phyloP scores from a whole-genome alignment of 2,888 invertebrate genomes.

The Apocheima hispidaria region DNA sequence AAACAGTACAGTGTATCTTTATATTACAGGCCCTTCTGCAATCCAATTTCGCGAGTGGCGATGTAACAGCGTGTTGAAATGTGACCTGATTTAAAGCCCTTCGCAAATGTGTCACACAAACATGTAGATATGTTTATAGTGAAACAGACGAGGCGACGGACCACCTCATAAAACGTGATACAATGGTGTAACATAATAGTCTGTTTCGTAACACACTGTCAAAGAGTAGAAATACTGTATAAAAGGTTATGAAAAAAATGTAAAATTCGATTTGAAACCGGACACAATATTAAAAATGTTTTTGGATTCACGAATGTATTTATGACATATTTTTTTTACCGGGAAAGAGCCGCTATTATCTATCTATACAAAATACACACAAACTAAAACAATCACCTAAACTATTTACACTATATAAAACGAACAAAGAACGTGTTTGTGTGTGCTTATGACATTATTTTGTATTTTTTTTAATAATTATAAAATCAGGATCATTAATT shows the following conservation, averaged over 20 bases:
- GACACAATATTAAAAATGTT: too few species aligned
- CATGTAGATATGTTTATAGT: conserved; percentile 5
- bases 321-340: too few species aligned
- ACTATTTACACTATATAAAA: too few species aligned
- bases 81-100: conserved; percentile 36
- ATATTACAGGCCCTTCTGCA: conserved; percentile 30
- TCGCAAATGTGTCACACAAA: conserved; percentile 30
- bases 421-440: too few species aligned
- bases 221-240: neutral
- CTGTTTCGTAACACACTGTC: neutral
- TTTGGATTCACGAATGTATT: too few species aligned
- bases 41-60: conserved; percentile 37
- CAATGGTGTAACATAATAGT: neutral
- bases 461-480: too few species aligned
- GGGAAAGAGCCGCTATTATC: too few species aligned
- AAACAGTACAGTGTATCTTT: conserved; percentile 24
- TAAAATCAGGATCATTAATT: too few species aligned
- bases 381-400: too few species aligned
- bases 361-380: too few species aligned
- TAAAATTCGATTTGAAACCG: too few species aligned
- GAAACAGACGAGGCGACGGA: conserved; percentile 5
- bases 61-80: conserved; percentile 32
- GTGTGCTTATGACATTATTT: too few species aligned
- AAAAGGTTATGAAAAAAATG: neutral
- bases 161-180: conserved; percentile 1